Conservation (phyloP, 2,797 vertebrate species). For the Lateolabrax maculatus region DNA sequence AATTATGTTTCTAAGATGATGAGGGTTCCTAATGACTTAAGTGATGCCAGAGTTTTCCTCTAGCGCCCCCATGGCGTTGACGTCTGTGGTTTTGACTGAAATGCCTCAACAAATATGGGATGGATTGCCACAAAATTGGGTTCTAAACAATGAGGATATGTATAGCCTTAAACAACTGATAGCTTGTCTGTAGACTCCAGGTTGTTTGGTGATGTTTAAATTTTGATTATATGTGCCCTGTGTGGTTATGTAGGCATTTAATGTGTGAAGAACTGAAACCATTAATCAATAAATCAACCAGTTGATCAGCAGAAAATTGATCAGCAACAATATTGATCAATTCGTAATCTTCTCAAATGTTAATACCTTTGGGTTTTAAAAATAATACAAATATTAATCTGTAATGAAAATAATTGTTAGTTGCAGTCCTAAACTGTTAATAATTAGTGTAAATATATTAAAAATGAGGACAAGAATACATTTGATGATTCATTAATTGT, state of each 20-base stretch:
- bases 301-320: too few species aligned
- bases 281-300: too few species aligned
- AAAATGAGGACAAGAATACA: too few species aligned
- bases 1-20: background rate
- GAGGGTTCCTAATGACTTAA: background rate
- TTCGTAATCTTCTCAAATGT: too few species aligned
- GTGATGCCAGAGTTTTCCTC: background rate
- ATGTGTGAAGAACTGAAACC: background rate
- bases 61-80: background rate
- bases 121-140: background rate
- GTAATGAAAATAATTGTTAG: background rate
- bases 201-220: background rate
- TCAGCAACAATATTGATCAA: too few species aligned
- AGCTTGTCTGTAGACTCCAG: background rate
- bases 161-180: background rate
- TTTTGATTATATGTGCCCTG: background rate
- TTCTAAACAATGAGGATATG: background rate
- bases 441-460: too few species aligned
- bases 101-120: background rate
- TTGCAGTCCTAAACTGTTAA: too few species aligned
- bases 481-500: too few species aligned
- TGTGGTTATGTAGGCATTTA: background rate
- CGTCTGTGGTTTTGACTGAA: too few species aligned
- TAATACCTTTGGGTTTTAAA: too few species aligned
- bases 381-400: background rate